Evolutionary conservation across 2,888 invertebrate species (phyloP).

Genomic region (Deilephila porcellus): DNA sequence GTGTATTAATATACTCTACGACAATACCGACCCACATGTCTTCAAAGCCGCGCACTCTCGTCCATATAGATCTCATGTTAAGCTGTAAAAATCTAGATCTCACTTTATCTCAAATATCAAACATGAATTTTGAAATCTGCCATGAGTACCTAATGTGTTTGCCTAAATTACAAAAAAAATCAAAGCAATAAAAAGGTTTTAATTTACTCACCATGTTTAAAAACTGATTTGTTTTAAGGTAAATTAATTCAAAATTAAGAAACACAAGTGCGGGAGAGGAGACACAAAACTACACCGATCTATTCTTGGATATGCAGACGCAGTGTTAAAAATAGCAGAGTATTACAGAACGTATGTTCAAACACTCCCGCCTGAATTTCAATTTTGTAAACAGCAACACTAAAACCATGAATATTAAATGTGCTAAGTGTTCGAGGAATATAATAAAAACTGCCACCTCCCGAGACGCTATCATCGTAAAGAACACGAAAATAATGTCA

Average conservation of each 20-base stretch:
- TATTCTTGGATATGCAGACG: constrained; percentile 76
- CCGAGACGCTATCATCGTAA: constrained; percentile 13
- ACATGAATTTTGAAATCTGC: constrained; percentile 3
- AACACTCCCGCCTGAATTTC: constrained; percentile 65
- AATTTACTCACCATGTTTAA: constrained; percentile 51
- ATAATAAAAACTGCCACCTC: constrained; percentile 33
- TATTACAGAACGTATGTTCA: constrained; percentile 52
- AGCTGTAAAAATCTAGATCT: constrained; percentile 29
- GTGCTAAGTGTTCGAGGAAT: constrained; percentile 34
- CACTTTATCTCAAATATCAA: constrained; percentile 22
- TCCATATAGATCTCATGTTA: constrained; percentile 69
- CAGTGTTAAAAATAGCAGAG: constrained; percentile 72
- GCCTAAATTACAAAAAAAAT: neutral
- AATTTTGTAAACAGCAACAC: constrained; percentile 39
- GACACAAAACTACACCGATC: constrained; percentile 64
- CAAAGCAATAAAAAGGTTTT: constrained; percentile 39
- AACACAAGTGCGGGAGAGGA: constrained; percentile 50
- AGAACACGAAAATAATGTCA: constrained; percentile 5
- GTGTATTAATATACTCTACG: neutral
- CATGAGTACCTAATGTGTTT: neutral
- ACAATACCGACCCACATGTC: constrained; percentile 33
- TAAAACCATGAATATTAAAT: constrained; percentile 41
- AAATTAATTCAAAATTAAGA: constrained; percentile 25
- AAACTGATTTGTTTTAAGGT: constrained; percentile 22
- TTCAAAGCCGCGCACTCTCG: constrained; percentile 57